Percentiles rank a stretch among this genome's conserved stretches.
phyloP scores from a whole-genome alignment of 2,888 invertebrate species.

The Luperina nickerlii region DNA sequence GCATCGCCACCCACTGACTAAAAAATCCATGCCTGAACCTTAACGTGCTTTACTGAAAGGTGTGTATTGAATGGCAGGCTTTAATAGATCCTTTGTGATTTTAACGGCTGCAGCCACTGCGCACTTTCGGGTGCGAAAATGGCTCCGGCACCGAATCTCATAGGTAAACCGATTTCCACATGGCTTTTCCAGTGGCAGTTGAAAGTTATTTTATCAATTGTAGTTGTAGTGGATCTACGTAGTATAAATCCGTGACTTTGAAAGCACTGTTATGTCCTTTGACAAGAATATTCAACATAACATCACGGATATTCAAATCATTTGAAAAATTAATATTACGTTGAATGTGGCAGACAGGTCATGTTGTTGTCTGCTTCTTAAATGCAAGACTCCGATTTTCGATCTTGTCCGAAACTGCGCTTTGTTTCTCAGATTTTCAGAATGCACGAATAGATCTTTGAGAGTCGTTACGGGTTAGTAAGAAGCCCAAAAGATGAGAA shows the following conservation, averaged over 20 bases:
- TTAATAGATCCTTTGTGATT: conserved; percentile 21
- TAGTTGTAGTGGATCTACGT: not conserved
- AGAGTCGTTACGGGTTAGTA: too few species aligned
- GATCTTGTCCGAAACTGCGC: not conserved
- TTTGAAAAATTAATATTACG: not conserved
- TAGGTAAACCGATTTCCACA: conserved; percentile 23
- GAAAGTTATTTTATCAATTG: not conserved
- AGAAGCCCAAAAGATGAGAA: too few species aligned
- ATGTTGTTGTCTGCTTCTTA: not conserved
- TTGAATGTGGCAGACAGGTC: not conserved
- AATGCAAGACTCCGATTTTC: not conserved
- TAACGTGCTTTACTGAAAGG: conserved; percentile 10
- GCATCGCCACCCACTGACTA: not conserved
- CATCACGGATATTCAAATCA: not conserved
- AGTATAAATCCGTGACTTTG: not conserved
- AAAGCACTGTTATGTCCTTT: not conserved
- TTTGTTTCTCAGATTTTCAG: not conserved
- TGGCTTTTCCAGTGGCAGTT: not conserved
- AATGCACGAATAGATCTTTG: not conserved
- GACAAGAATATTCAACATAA: not conserved
- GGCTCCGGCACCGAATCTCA: not conserved
- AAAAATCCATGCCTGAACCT: conserved; percentile 12
- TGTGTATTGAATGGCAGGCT: conserved; percentile 4
- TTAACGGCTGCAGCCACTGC: conserved; percentile 22
- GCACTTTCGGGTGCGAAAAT: not conserved